Conservation (phyloP, 2,888 invertebrate genomes). For the Tolmerus cingulatus region DNA sequence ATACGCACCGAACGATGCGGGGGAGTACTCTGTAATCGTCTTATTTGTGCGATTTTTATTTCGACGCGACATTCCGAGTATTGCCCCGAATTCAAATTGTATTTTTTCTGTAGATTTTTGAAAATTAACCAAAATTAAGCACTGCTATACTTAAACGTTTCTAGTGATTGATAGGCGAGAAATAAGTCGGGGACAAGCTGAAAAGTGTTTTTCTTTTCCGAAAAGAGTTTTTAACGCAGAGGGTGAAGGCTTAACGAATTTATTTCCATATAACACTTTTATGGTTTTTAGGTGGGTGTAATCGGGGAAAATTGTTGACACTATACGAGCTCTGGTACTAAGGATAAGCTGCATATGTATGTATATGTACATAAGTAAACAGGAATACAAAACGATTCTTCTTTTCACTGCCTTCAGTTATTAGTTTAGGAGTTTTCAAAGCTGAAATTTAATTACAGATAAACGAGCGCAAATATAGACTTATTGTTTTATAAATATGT, state of each 20-base stretch:
- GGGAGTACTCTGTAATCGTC: not conserved
- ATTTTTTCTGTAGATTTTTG: not conserved
- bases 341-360: too few species aligned
- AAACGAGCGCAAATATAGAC: too few species aligned
- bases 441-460: too few species aligned
- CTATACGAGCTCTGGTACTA: not conserved
- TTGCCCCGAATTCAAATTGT: not conserved
- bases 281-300: not conserved
- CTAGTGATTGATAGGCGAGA: not conserved
- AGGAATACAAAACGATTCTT: too few species aligned
- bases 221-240: not conserved
- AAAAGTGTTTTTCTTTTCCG: not conserved
- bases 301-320: not conserved
- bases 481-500: too few species aligned
- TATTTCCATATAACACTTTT: not conserved
- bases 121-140: not conserved
- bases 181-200: not conserved
- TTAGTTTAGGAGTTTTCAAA: too few species aligned
- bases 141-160: not conserved
- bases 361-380: too few species aligned
- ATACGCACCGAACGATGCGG: not conserved
- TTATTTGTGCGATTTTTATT: not conserved
- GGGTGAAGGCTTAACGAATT: not conserved
- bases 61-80: not conserved
- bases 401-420: too few species aligned